Base-by-base conservation (phyloP, 2,113 vertebrate species). In the Falcunculus frontatus region DNA sequence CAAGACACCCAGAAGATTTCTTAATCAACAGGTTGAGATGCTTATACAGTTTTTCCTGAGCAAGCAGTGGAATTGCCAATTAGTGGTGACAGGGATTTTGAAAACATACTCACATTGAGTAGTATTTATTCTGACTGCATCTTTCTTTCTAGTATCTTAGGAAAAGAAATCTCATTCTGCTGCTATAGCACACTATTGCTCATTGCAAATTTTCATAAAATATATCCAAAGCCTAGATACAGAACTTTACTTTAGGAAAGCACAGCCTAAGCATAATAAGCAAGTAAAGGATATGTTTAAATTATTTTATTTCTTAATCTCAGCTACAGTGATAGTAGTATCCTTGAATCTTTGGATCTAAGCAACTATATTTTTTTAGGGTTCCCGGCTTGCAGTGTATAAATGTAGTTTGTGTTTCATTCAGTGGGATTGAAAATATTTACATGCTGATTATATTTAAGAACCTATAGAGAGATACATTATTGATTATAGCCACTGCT, bases 11-110 rank as follows among this genome's bases (percentile, higher is more conserved):
- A 65, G 57, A 89, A 81, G 74, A 63, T 72, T 84, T 79, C 67
- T 68, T 90, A 79, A 93, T 67, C 81, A 70, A 73, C 74, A 83
- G 26, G 86, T 85, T 80, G 59, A 86, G 50, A 33, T 77, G 46
- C 29, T 80, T 15, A 37, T 65, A 62, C 44, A 83, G 57, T 53
- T 94, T 92, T 95, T 55, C 63, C 76, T 37, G 26, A 92, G n/a
- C 55, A 89, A 91, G 80, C 72, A 89, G 37, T 29, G 3, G 56
- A 91, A 87, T 77, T 84, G 29, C 59, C 93, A 92, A 77, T 95
- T 94, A 80, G 46, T 46, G 26, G 22, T 90, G 86, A 89, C 72
- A 83, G 68, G 50, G 89, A 65, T 80, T 90, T 76, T 46, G 72
- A 84, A 90, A 94, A 89, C 19, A 26, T 60, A 39, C 21, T 89